Evolutionary conservation across 2,797 vertebrate species (phyloP), one percentile per base, ranked within the genome.

Genomic region (Pithecia hirsuta): DNA sequence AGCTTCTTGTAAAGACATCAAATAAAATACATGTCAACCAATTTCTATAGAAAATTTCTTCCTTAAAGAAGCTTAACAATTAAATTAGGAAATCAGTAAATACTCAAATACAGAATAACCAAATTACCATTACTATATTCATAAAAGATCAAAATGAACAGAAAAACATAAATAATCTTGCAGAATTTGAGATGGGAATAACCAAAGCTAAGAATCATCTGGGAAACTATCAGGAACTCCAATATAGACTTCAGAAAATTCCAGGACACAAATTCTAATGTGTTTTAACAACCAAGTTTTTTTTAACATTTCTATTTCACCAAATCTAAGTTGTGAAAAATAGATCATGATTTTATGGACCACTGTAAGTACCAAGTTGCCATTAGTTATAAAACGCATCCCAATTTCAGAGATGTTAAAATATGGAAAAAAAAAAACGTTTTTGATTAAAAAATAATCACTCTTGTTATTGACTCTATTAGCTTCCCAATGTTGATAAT

Each of bases 371-470:
- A 88, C 48, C 84, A 87, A 82, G 17, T 95, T 64, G 26, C 26
- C n/a, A 84, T 80, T 46, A 82, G 67, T 85, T 75, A 87, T 75
- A 93, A 95, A 96, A 91, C 76, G 61, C 39, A 94, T 72, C 48
- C 88, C 70, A 90, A 78, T 93, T 97, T 93, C 82, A 89, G 74
- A 96, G 33, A 67, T 67, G 33, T 87, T 89, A 97, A 96, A 95
- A 93, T 80, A 24, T 80, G 41, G 52, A 93, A 90, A 92, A 87
- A 46, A 59, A 95, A 83, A 46, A 64, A 17, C 36, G 61, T 5
- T 52, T 95, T n/a, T 91, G 17, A 95, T 74, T 93, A 92, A 97
- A 94, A 97, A 89, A 83, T 44, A 95, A 87, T 82, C n/a, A 57
- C 46, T 95, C 48, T 86, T 50, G 30, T 64, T 91, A 85, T 7